Percentiles rank a stretch among this genome's conserved stretches.
Evolutionary conservation across 2,888 invertebrate species (phyloP).

Genomic region (Meloe dianella): DNA sequence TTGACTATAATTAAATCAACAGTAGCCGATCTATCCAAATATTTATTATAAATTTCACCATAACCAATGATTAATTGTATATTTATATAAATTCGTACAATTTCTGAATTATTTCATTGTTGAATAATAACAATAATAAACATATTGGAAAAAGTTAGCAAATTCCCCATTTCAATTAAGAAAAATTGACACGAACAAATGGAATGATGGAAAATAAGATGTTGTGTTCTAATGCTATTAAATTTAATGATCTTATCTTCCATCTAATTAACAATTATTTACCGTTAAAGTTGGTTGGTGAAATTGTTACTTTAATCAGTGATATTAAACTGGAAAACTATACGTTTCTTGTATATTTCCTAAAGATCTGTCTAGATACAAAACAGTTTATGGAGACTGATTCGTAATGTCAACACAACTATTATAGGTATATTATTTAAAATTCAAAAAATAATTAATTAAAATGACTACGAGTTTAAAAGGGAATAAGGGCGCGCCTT

Average conservation of each 20-base stretch:
- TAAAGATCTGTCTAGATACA: neutral
- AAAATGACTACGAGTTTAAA: too few relatives aligned
- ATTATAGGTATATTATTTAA: too few relatives aligned
- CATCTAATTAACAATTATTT: conserved; percentile 10
- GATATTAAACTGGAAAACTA: conserved; percentile 11
- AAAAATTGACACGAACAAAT: conserved; percentile 9
- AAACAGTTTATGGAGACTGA: neutral
- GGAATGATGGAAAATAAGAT: conserved; percentile 14
- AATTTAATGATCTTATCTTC: conserved; percentile 9
- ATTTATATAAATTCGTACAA: conserved; percentile 7
- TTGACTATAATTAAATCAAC: neutral
- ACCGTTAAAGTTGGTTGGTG: conserved; percentile 10
- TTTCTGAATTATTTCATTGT: neutral
- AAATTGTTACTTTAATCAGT: conserved; percentile 14
- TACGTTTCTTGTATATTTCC: conserved; percentile 2
- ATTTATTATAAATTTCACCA: neutral
- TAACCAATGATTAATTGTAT: neutral
- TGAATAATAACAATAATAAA: neutral
- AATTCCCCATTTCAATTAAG: neutral
- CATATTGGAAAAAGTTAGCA: neutral
- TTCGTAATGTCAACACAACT: neutral
- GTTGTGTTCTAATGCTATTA: neutral
- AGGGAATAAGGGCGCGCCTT: too few relatives aligned
- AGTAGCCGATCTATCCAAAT: neutral
- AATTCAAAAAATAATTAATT: too few relatives aligned